These are phyloP conservation scores for Plusia festucae DNA, from an alignment of 2,888 invertebrate species.

Conservation along the genomic window DNA sequence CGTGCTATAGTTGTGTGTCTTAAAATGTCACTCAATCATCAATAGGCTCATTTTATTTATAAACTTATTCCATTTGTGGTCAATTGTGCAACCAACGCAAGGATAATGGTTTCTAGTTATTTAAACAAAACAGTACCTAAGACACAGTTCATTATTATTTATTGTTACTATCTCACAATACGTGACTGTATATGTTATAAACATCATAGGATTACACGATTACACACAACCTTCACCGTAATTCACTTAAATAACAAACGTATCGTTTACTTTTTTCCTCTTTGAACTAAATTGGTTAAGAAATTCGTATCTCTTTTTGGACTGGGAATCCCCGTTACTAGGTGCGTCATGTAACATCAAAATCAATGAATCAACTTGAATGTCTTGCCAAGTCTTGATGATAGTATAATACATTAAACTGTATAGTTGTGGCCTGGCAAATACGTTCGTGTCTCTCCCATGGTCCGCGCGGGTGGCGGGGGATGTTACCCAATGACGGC, in stretches of 20 bases:
- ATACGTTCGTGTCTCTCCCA: no score
- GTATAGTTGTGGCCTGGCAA: no score
- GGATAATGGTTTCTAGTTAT: conserved; percentile 43
- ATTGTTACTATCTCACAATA: conserved; percentile 55
- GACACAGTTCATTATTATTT: conserved; percentile 54
- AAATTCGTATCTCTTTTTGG: background rate
- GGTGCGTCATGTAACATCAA: background rate
- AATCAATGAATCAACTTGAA: background rate
- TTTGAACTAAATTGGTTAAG: background rate
- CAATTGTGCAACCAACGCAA: conserved; percentile 27
- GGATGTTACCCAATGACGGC: no score
- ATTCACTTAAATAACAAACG: conserved; percentile 19
- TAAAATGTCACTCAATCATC: no score
- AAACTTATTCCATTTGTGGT: conserved; percentile 6
- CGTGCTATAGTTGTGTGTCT: no score
- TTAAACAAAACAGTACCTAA: conserved; percentile 46
- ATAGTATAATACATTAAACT: background rate
- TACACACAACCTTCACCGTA: conserved; percentile 40
- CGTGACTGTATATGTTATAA: conserved; percentile 55
- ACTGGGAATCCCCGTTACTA: background rate
- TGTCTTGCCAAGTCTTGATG: background rate
- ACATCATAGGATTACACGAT: conserved; percentile 19
- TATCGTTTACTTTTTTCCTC: conserved; percentile 16
- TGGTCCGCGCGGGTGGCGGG: no score
- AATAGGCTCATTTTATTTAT: background rate